A percentile compares a stretch with the other conserved stretches of the same genome.
Conservation (phyloP, 2,888 invertebrate genomes). For the Trisateles emortualis region DNA sequence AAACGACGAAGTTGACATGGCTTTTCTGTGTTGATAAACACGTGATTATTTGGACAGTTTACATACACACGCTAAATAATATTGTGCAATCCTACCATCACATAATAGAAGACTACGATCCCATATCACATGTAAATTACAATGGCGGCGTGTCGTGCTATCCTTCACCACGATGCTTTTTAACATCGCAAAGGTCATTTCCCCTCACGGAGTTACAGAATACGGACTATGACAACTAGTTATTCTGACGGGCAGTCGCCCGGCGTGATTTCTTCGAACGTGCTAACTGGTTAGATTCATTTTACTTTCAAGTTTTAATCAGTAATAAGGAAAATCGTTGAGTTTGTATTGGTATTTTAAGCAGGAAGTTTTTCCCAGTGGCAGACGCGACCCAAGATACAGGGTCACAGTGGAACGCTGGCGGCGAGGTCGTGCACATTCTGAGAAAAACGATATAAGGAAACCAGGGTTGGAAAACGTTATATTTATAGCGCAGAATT, state of each 20-base stretch:
- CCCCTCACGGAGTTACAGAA: slow-evolving; percentile 14
- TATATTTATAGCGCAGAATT: not conserved
- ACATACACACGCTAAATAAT: slow-evolving; percentile 14
- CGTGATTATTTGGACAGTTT: slow-evolving; percentile 11
- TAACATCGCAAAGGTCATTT: slow-evolving; percentile 19
- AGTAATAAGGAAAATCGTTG: slow-evolving; percentile 30
- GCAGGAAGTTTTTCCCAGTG: slow-evolving; percentile 14
- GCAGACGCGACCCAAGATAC: slow-evolving; percentile 17
- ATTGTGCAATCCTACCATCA: slow-evolving; percentile 10
- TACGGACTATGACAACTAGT: slow-evolving; percentile 20
- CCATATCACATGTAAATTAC: slow-evolving; percentile 15
- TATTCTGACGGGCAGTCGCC: slow-evolving; percentile 12
- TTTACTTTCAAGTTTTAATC: slow-evolving; percentile 12
- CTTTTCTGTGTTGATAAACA: slow-evolving; percentile 3
- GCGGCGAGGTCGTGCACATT: slow-evolving; percentile 8
- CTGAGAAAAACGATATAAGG: slow-evolving; percentile 3
- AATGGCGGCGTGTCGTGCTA: slow-evolving; percentile 2
- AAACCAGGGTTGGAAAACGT: slow-evolving; percentile 1
- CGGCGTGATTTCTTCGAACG: slow-evolving; percentile 21
- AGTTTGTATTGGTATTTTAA: slow-evolving; percentile 12
- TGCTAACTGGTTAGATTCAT: slow-evolving; percentile 14
- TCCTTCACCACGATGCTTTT: slow-evolving; percentile 8
- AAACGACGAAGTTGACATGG: slow-evolving; percentile 1
- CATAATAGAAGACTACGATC: slow-evolving; percentile 19
- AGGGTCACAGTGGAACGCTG: slow-evolving; percentile 4